Base-by-base conservation (phyloP, 2,113 vertebrate genomes). In the Neolamprologus sp. region DNA sequence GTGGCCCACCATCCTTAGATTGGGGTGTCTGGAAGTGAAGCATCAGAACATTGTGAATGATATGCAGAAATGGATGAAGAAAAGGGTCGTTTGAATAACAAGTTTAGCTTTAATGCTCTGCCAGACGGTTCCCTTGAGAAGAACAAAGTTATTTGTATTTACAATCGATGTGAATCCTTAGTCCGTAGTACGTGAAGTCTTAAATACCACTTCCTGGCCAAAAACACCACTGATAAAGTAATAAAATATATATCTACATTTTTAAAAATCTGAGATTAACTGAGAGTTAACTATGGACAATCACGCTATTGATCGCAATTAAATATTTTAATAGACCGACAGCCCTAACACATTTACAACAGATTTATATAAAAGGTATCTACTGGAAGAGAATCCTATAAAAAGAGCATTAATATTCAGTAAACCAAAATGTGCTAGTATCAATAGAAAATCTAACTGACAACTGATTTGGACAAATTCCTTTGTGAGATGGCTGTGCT, bases 131-230 rank as follows among this genome's bases (percentile, higher is more conserved):
- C 8, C 57, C 28, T 60, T 33, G 28, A 30, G 57, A 60, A 60
- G 26, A 60, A 60, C 57, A 60, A 60, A 60, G 6, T 10, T 60
- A 2, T 33, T 33, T 60, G 28, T 60, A 42, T 42, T 42, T 42
- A 60, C 28, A 60, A 33, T 60, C 9, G 3, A 60, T 60, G 57
- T 60, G 57, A 60, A 60, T 60, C 9, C 0, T 42, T 42, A 42
- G 40, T 0, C 3, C 1, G 1, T 33, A 33, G 57, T 10, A 60
- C 1, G 16, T 60, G 28, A 60, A 33, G 16, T 60, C 57, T 33
- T 60, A 33, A 11, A 63, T 63, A 33, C 4, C 0, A 0, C 58
- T 63, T 63, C 3, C 28, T 7, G 58, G 58, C 2, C 2, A 63
- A 63, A 63, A 19, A 63, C 28, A 33, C 16, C 5, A 4, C 28